Evolutionary conservation across 2,888 invertebrate genomes (phyloP), one percentile per base, ranked within the genome.

Genomic region (Plebejus argus): DNA sequence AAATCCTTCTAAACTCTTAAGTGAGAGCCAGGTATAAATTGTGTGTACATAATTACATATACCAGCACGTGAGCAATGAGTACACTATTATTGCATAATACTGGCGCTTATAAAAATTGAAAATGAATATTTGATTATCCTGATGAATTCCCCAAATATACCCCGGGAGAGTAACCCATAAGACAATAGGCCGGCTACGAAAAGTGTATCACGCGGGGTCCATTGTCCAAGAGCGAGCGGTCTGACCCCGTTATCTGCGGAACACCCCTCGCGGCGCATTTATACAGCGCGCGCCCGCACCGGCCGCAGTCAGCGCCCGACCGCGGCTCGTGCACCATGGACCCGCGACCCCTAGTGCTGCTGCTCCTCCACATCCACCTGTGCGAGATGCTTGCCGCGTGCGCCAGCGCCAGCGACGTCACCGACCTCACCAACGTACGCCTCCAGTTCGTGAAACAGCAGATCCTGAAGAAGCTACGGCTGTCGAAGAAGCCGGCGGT

Each of bases 391-490:
- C 39, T 71, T 23, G 90, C 89, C 23, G 88, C 88, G 79, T 93
- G 93, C 83, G 88, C 91, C 6, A 90, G 92, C 86, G 92, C 88
- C 33, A 89, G 87, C 70, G 96, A 96, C 56, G 81, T 91, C 33
- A 88, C 86, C 70, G 95, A 96, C 82, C 88, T 97, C 77, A 96
- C 96, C 0, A 95, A 95, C 56, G 93, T 97, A 58, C 92, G 98
- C 80, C 96, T 98, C 80, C 97, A 97, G 88, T 97, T 96, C 83
- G 97, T 97, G 75, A 98, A 98, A 89, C 96, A 97, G 87, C 97
- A 97, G 91, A 98, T 98, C 49, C 87, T 98, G 83, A 97, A 96
- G 90, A 98, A 97, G 89, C 86, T 98, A 78, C 90, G 97, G 81
- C 89, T 98, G 78, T 96, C 96, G 78, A 96, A 96, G 88, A 96